A percentile compares a stretch with the other conserved stretches of the same genome.
Evolutionary conservation across 2,113 vertebrate species (phyloP).

Genomic region (Thermophis baileyi): DNA sequence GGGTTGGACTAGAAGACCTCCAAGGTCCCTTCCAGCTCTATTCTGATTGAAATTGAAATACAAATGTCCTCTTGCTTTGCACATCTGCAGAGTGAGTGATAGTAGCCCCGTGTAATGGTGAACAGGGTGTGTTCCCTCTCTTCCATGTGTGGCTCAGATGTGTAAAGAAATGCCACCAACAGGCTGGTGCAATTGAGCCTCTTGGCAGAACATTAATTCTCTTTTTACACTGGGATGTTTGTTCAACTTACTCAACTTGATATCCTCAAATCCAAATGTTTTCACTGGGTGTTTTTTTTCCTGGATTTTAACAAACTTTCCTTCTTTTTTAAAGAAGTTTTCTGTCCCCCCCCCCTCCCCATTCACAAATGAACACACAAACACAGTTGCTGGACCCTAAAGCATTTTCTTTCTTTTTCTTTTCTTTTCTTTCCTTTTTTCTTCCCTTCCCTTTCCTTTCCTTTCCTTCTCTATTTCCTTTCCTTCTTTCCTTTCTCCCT

Average conservation of each 20-base stretch:
- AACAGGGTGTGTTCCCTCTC: neutral
- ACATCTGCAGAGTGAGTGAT: neutral
- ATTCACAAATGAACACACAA: neutral
- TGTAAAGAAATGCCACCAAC: neutral
- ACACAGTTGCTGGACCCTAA: neutral
- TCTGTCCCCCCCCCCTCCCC: neutral
- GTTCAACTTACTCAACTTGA: neutral
- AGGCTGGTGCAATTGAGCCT: neutral
- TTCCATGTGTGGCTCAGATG: neutral
- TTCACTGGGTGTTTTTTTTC: neutral
- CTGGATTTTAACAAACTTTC: neutral
- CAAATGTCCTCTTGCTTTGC: neutral
- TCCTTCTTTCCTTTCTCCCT: neutral
- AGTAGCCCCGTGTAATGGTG: neutral
- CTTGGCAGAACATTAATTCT: neutral
- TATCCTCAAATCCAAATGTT: neutral
- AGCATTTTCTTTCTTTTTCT: accelerated
- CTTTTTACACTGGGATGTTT: neutral
- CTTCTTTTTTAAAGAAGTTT: neutral
- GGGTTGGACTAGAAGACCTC: too few relatives aligned
- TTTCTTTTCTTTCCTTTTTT: too few relatives aligned
- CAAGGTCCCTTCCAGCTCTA: too few relatives aligned
- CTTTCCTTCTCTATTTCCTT: too few relatives aligned
- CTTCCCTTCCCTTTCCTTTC: too few relatives aligned
- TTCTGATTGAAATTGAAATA: too few relatives aligned